These are phyloP conservation scores for Ficedula albicollis DNA, from an alignment of 2,797 vertebrate genomes.

Conservation along the genomic window DNA sequence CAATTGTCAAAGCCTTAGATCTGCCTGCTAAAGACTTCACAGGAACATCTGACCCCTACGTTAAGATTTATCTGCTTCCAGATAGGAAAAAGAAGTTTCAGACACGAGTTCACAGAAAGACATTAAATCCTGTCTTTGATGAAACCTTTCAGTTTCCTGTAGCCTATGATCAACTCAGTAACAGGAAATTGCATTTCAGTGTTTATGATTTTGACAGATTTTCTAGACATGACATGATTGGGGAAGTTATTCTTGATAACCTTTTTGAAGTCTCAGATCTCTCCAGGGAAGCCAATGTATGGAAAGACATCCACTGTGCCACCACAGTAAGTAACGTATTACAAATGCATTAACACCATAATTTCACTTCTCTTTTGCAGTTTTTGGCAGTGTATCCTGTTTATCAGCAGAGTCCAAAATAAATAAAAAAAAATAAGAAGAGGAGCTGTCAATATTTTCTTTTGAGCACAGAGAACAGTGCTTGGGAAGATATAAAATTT, in stretches of 20 bases:
- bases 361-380: constrained; percentile 26
- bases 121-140: constrained; percentile 92
- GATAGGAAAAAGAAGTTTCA: constrained; percentile 99
- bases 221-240: constrained; percentile 99
- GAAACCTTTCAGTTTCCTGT: constrained; percentile 95
- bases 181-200: constrained; percentile 96
- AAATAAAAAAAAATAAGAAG: not conserved
- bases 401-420: not conserved
- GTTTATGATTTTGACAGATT: constrained; percentile 99
- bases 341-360: not conserved
- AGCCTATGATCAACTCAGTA: constrained; percentile 91
- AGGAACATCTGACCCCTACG: constrained; percentile 95
- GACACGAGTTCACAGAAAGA: constrained; percentile 97
- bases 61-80: constrained; percentile 97
- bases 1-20: constrained; percentile 92
- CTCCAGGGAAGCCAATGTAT: constrained; percentile 93
- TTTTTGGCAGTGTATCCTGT: not conserved
- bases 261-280: constrained; percentile 97
- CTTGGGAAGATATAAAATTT: not conserved
- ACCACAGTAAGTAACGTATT: constrained; percentile 87
- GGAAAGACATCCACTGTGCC: constrained; percentile 96
- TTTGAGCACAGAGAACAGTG: not conserved
- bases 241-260: constrained; percentile 97
- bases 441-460: not conserved
- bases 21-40: constrained; percentile 97